Evolutionary conservation across 2,113 vertebrate genomes (phyloP).

Genomic region (Rattus rattus): DNA sequence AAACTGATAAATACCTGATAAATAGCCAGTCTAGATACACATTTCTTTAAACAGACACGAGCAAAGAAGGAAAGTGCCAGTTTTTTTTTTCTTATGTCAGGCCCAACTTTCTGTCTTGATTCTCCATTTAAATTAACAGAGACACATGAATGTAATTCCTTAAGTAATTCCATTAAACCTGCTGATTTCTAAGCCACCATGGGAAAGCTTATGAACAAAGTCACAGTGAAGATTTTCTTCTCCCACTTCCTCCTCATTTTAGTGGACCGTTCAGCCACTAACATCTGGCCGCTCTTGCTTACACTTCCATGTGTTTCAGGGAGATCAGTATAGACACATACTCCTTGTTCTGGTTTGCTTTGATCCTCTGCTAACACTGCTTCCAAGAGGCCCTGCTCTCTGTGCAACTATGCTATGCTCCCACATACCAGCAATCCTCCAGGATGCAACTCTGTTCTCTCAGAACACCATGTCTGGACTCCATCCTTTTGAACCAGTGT

Average conservation of each 20-base stretch:
- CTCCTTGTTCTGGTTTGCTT: not conserved
- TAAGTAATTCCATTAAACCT: not conserved
- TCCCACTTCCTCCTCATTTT: not conserved
- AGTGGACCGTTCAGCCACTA: not conserved
- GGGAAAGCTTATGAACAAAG: not conserved
- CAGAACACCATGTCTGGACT: not conserved
- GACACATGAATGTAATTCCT: not conserved
- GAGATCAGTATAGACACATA: not conserved
- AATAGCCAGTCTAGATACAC: not conserved
- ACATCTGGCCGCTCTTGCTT: not conserved
- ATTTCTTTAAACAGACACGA: not conserved
- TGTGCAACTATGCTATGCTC: too few species aligned
- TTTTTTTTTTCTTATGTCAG: not conserved
- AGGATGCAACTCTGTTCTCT: not conserved
- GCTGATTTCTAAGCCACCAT: not conserved
- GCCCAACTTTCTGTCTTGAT: not conserved
- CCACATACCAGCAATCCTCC: not conserved
- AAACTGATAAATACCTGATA: not conserved
- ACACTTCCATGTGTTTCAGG: accelerated
- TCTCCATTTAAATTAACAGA: not conserved
- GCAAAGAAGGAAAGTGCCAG: not conserved
- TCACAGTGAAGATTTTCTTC: not conserved
- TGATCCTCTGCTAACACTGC: not conserved
- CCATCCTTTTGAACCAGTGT: not conserved
- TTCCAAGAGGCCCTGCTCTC: not conserved